phyloP scores from a whole-genome alignment of 2,888 invertebrate genomes.

The Nephrotoma guestfalica region DNA sequence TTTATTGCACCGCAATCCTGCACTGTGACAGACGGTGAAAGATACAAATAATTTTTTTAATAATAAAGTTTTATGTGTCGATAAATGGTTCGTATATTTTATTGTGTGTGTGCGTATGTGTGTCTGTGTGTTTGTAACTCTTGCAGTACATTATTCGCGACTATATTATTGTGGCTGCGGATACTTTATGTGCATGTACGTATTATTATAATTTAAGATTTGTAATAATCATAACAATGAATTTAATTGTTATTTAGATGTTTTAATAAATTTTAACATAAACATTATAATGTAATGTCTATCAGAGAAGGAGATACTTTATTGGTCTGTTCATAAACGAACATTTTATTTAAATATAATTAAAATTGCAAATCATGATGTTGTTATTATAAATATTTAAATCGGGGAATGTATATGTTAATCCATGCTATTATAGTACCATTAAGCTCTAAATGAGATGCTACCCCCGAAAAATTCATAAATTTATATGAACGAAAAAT shows the following conservation, averaged over 20 bases:
- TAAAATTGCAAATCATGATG: background rate
- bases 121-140: background rate
- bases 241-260: background rate
- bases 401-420: background rate
- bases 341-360: background rate
- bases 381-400: background rate
- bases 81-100: background rate
- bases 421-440: background rate
- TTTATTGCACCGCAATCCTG: background rate
- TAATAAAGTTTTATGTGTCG: background rate
- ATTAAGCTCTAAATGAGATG: background rate
- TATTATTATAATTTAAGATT: background rate
- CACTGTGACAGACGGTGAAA: background rate
- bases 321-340: background rate
- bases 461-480: background rate
- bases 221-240: background rate
- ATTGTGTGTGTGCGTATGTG: no score
- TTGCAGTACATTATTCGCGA: background rate
- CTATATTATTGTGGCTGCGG: background rate
- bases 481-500: background rate
- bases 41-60: background rate
- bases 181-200: background rate
- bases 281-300: background rate
- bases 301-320: background rate
- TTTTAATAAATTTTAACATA: background rate